Evolutionary conservation across 2,797 vertebrate genomes (phyloP).

Genomic region (Catharus ustulatus): DNA sequence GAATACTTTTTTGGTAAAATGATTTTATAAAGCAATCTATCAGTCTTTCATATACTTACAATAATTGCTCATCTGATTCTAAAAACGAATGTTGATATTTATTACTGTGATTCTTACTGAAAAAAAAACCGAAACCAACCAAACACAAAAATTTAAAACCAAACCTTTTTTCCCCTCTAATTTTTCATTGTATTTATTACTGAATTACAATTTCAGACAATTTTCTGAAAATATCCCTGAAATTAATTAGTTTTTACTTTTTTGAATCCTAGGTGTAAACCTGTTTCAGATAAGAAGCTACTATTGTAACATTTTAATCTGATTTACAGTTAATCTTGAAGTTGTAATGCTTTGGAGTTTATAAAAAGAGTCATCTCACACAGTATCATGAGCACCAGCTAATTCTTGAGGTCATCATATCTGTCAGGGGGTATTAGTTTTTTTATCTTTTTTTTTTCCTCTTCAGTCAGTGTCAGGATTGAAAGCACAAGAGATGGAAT

Average conservation of each 20-base stretch:
- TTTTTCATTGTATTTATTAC: not conserved
- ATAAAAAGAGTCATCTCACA: not conserved
- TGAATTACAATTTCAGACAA: not conserved
- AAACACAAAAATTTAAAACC: not conserved
- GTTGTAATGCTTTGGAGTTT: not conserved
- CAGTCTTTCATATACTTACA: not conserved
- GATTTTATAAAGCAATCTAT: not conserved
- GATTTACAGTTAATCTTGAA: not conserved
- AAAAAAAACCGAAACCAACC: not conserved
- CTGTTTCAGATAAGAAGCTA: not conserved
- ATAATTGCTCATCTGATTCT: not conserved
- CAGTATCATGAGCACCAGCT: not conserved
- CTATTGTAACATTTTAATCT: not conserved
- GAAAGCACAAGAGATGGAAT: no score
- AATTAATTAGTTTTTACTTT: not conserved
- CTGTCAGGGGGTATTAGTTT: not conserved
- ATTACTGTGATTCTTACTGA: not conserved
- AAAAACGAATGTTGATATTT: not conserved
- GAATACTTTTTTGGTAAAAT: not conserved
- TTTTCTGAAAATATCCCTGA: not conserved
- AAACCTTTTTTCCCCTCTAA: accelerated
- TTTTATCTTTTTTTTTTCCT: no score
- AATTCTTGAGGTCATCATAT: not conserved
- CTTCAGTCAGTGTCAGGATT: no score
- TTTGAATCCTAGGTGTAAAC: not conserved